phyloP scores from a whole-genome alignment of 1,140 invertebrate species.

The Pseudoatta argentina region DNA sequence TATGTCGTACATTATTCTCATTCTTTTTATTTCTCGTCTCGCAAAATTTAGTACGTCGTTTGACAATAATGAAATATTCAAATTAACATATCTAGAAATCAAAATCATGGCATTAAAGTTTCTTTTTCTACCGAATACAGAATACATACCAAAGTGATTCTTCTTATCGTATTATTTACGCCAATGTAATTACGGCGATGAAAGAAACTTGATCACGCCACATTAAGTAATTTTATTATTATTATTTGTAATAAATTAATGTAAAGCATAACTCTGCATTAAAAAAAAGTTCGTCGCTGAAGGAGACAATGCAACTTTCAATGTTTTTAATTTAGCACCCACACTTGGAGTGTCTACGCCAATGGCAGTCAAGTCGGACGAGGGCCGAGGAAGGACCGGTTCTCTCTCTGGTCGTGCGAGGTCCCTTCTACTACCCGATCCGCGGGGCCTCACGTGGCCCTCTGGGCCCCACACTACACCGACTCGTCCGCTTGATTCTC shows the following conservation, averaged over 20 bases:
- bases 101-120: neutral
- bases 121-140: neutral
- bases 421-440: conserved; percentile 68
- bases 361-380: conserved; percentile 66
- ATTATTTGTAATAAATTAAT: conserved; percentile 46
- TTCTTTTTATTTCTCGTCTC: neutral
- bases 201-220: neutral
- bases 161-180: neutral
- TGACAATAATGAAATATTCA: neutral
- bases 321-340: conserved; percentile 64
- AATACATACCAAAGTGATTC: neutral
- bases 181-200: neutral
- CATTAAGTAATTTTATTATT: neutral
- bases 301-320: conserved; percentile 17
- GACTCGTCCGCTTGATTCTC: conserved; percentile 60
- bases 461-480: conserved; percentile 56
- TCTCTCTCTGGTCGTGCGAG: conserved; percentile 72
- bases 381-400: conserved; percentile 74
- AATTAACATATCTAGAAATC: neutral
- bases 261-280: conserved; percentile 10
- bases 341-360: conserved; percentile 72
- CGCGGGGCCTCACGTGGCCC: conserved; percentile 53
- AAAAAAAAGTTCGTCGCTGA: conserved; percentile 17
- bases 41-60: neutral
- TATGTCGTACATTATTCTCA: neutral